phyloP scores from a whole-genome alignment of 2,113 vertebrate genomes.

The Sebastes schlegelii region DNA sequence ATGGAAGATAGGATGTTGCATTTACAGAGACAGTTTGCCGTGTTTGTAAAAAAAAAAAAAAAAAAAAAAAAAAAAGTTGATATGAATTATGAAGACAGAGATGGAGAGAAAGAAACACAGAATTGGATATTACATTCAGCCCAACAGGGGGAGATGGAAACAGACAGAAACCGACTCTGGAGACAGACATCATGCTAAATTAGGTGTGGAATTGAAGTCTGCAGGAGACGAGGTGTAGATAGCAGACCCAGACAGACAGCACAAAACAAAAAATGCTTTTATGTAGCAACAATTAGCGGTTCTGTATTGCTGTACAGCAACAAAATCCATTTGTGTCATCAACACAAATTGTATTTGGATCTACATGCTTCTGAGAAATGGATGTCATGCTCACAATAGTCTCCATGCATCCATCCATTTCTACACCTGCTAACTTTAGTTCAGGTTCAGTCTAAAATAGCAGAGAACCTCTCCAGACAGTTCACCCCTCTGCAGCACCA shows the following conservation, averaged over 20 bases:
- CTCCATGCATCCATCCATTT: background rate
- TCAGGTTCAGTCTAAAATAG: background rate
- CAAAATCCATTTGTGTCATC: background rate
- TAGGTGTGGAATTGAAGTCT: background rate
- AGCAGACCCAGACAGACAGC: background rate
- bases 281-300: background rate
- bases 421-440: background rate
- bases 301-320: background rate
- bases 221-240: background rate
- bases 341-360: background rate
- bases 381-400: background rate
- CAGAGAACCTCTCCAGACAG: background rate
- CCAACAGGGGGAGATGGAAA: background rate
- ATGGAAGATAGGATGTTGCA: background rate
- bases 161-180: background rate
- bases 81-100: too few species aligned
- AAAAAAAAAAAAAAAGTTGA: too few species aligned
- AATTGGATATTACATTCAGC: background rate
- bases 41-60: background rate
- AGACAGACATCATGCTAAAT: background rate
- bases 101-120: background rate
- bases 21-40: background rate
- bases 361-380: background rate
- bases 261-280: background rate
- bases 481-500: background rate